Percentiles rank a stretch among this genome's conserved stretches.
Evolutionary conservation across 2,113 vertebrate genomes (phyloP).

Genomic region (Columbina picui): DNA sequence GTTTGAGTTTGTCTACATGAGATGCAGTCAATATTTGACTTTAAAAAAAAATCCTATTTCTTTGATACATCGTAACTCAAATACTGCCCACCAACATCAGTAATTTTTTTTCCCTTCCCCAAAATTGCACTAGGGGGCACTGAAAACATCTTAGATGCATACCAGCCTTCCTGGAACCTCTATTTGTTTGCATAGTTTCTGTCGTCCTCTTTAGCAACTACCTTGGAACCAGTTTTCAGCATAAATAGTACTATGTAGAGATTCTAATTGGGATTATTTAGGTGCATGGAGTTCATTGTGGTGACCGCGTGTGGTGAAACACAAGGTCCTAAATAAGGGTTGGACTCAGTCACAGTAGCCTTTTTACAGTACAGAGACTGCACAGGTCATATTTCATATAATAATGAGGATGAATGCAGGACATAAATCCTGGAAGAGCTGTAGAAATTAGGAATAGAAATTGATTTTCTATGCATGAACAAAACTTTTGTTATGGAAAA

Average conservation of each 20-base stretch:
- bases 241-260: neutral
- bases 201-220: neutral
- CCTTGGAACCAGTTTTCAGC: neutral
- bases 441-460: neutral
- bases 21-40: neutral
- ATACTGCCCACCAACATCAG: neutral
- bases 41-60: neutral
- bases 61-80: neutral
- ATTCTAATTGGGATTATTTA: neutral
- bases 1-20: neutral
- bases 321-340: neutral
- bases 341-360: neutral
- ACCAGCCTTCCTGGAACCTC: neutral
- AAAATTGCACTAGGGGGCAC: slow-evolving; percentile 15
- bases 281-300: neutral
- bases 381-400: neutral
- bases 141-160: neutral
- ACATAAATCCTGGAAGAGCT: neutral
- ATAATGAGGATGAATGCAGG: neutral
- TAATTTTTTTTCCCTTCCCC: too few species aligned
- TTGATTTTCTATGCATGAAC: neutral
- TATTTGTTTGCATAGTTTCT: neutral
- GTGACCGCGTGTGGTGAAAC: neutral
- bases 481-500: neutral
- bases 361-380: neutral